Conservation (phyloP, 2,888 invertebrate genomes). For the Schizaphis graminum region DNA sequence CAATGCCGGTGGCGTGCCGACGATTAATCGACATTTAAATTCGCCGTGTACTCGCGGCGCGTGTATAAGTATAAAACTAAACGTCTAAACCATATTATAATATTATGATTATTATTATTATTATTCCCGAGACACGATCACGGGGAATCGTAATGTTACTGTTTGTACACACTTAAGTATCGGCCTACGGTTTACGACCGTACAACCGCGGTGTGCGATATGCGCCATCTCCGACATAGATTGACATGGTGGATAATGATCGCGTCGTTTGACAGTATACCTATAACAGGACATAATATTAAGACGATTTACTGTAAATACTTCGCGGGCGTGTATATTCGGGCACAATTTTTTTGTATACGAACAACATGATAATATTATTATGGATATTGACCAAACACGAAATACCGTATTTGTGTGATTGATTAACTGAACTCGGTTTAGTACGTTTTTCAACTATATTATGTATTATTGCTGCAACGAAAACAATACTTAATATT, state of each 20-base stretch:
- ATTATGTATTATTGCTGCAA: background rate
- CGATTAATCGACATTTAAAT: conserved; percentile 39
- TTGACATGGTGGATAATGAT: background rate
- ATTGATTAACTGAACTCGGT: background rate
- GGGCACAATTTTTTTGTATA: background rate
- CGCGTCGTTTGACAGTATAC: background rate
- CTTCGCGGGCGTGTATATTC: background rate
- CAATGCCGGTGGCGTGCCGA: background rate
- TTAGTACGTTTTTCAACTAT: background rate
- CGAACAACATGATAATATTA: background rate
- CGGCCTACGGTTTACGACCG: background rate
- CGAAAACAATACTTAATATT: background rate
- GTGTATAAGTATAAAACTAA: background rate
- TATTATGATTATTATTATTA: background rate
- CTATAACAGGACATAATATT: no score
- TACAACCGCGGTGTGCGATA: background rate
- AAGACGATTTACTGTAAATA: no score
- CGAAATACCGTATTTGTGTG: background rate
- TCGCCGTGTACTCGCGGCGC: background rate
- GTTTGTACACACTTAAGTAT: background rate
- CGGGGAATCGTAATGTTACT: background rate
- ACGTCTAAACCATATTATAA: background rate
- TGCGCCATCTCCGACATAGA: background rate
- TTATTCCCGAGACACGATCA: background rate
- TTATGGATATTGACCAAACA: background rate